These are phyloP conservation scores for Moxostoma hubbsi DNA, from an alignment of 2,797 vertebrate species.

Conservation along the genomic window DNA sequence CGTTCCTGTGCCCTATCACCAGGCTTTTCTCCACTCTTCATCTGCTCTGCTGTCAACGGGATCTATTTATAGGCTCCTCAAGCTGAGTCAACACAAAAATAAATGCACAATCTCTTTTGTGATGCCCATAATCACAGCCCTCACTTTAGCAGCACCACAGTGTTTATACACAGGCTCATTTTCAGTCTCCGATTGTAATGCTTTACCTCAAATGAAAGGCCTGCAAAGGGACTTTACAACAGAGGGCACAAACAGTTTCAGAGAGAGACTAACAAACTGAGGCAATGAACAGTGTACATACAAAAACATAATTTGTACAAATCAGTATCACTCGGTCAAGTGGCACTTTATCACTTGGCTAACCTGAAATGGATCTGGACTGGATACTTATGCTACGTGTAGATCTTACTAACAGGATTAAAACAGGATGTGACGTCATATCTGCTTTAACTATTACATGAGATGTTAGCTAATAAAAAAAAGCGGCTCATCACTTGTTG, in stretches of 20 bases:
- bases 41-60: constrained; percentile 18
- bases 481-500: too few relatives aligned
- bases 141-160: not conserved
- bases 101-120: constrained; percentile 30
- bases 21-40: constrained; percentile 14
- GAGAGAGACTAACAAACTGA: constrained; percentile 8
- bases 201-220: constrained; percentile 10
- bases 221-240: not conserved
- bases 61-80: constrained; percentile 52
- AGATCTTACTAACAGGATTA: too few relatives aligned
- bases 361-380: not conserved
- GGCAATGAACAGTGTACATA: not conserved
- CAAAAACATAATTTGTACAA: not conserved
- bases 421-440: constrained; percentile 18
- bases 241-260: not conserved
- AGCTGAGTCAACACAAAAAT: constrained; percentile 35
- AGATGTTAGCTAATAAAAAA: not conserved
- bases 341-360: too few relatives aligned
- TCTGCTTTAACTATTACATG: not conserved
- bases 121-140: constrained; percentile 18
- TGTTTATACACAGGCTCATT: constrained; percentile 4
- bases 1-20: not conserved
- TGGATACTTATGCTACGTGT: too few relatives aligned
- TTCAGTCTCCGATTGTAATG: not conserved
- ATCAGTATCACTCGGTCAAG: not conserved